Evolutionary conservation across 2,797 vertebrate species (phyloP), one percentile per base, ranked within the genome.

Genomic region (Alcedo atthis): DNA sequence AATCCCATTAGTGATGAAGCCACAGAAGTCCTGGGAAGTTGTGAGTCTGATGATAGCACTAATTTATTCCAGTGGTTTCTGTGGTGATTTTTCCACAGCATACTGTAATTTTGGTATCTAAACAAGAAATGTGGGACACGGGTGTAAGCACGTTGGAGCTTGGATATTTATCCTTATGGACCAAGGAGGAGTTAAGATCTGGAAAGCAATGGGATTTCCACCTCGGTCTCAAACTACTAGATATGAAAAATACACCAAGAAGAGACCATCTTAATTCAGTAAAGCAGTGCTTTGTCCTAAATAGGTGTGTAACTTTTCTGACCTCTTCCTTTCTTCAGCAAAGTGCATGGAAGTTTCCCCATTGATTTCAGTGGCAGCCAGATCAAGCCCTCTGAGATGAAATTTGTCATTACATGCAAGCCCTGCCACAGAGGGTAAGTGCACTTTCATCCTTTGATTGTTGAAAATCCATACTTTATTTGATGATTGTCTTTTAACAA

Each of bases 391-490:
- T 95, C 89, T 85, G 61, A 92, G 94, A 91, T 93, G 71, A 94
- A 96, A 95, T 89, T 94, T 96, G 88, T 96, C 89, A 94, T 95
- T 95, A 95, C 79, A 81, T 75, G 90, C 92, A 97, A 93, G 92
- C 35, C 63, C 61, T 94, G 89, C 83, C 81, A 84, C 94, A 92
- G 95, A 96, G 91, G 91, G 84, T 89, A 93, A 96, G 94, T 92
- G 93, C 93, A 92, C 90, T 78, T 94, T 95, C 78, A 94, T 97
- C 89, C 87, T 96, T 92, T 95, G 93, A 81, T 95, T 96, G 90
- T 89, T 96, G 95, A 97, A 95, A 96, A 97, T 96, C 96, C 79
- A 94, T 94, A 96, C 91, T 96, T 95, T 87, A 95, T 96, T 96
- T 96, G 90, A 96, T 94, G 94, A 97, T 97, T 92, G 89, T 71